A percentile compares a stretch with the other conserved stretches of the same genome.
Evolutionary conservation across 2,113 vertebrate genomes (phyloP).

Genomic region (Labeo catla): DNA sequence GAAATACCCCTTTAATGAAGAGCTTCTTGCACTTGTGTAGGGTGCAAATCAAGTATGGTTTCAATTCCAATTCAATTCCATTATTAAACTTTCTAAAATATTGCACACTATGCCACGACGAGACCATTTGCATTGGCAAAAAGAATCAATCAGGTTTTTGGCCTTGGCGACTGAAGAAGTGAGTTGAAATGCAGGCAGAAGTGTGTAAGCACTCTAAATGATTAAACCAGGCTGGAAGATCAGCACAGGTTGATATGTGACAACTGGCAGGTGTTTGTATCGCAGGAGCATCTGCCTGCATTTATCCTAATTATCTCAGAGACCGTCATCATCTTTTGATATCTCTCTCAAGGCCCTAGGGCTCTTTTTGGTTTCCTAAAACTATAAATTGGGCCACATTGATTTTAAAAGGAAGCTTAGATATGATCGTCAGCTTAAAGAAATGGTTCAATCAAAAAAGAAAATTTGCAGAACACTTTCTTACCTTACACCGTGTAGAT

Average conservation of each 20-base stretch:
- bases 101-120: constrained; percentile 22
- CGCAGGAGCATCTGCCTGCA: constrained; percentile 57
- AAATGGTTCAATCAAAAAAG: too few relatives aligned
- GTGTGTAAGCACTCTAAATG: constrained; percentile 54
- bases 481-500: not conserved
- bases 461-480: not conserved
- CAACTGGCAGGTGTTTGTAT: constrained; percentile 47
- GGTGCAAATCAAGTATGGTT: not conserved
- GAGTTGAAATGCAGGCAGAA: constrained; percentile 48
- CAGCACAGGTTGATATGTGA: constrained; percentile 57
- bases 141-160: constrained; percentile 54
- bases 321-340: not conserved
- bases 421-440: not conserved
- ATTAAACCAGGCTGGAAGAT: constrained; percentile 51
- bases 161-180: constrained; percentile 41
- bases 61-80: constrained; percentile 12
- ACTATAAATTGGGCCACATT: not conserved
- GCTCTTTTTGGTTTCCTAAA: not conserved
- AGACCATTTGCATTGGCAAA: constrained; percentile 52
- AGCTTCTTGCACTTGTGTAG: not conserved
- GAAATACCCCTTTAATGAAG: too few relatives aligned
- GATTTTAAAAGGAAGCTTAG: not conserved
- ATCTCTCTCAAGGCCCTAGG: not conserved
- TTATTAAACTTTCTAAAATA: constrained; percentile 23
- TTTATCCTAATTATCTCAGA: constrained; percentile 51